Percentiles rank a stretch among this genome's conserved stretches.
Conservation (phyloP, 2,888 invertebrate species). For the Uloborus plumipes region DNA sequence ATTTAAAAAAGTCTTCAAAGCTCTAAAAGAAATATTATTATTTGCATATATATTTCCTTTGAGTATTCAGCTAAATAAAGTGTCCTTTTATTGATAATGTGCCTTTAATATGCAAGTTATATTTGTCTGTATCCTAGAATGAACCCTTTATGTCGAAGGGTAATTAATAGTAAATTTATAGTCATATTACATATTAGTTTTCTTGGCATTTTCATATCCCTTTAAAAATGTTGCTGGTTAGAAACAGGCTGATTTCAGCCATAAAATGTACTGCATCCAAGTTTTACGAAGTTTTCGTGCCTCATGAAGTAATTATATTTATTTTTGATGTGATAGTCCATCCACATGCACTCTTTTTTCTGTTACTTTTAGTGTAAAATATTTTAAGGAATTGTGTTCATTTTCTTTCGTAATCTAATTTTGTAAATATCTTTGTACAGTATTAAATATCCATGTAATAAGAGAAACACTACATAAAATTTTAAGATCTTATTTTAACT, state of each 20-base stretch:
- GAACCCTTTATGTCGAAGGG: too few relatives aligned
- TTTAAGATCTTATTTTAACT: neutral
- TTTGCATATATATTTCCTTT: too few relatives aligned
- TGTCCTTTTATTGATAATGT: too few relatives aligned
- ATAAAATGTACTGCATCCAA: too few relatives aligned
- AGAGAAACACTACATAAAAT: neutral
- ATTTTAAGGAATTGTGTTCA: constrained; percentile 4
- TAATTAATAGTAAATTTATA: too few relatives aligned
- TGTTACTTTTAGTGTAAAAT: constrained; percentile 17
- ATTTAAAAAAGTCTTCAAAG: too few relatives aligned
- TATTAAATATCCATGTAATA: constrained; percentile 2
- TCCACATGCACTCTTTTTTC: constrained; percentile 26
- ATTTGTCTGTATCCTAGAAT: too few relatives aligned
- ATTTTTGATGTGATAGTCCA: constrained; percentile 52
- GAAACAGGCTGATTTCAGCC: constrained; percentile 8
- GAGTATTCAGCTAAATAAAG: too few relatives aligned
- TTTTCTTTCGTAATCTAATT: constrained; percentile 28
- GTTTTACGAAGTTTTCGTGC: constrained; percentile 35
- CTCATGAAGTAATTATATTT: constrained; percentile 45
- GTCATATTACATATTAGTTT: neutral
- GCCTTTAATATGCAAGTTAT: too few relatives aligned
- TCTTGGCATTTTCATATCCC: constrained; percentile 57
- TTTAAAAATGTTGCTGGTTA: constrained; percentile 37
- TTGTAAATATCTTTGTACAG: constrained; percentile 49
- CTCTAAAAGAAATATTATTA: too few relatives aligned